phyloP scores from a whole-genome alignment of 2,113 vertebrate species.

The Pogonocichla stellata region DNA sequence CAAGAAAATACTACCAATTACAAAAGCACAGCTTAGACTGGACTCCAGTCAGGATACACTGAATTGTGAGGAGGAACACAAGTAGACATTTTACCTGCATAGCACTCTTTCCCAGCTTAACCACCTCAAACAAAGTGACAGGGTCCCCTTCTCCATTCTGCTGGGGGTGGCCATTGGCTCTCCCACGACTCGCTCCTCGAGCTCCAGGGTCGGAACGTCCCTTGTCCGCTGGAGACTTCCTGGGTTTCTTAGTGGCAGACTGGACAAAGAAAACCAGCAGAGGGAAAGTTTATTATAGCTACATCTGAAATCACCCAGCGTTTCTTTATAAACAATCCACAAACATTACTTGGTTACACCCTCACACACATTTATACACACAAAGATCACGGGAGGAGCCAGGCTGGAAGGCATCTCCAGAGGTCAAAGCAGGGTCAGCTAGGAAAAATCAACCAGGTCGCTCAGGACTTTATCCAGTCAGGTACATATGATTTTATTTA shows the following conservation, averaged over 20 bases:
- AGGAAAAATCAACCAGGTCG: not conserved
- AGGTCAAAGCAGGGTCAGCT: not conserved
- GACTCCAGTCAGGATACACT: not conserved
- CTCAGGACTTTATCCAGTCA: not conserved
- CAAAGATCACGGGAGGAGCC: not conserved
- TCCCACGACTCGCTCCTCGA: constrained; percentile 79
- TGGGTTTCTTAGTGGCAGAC: constrained; percentile 90
- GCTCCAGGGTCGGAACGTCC: constrained; percentile 74
- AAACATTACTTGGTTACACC: not conserved
- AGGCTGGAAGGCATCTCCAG: not conserved
- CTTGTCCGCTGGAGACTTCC: constrained; percentile 88
- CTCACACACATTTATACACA: not conserved
- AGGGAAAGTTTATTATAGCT: constrained; percentile 23
- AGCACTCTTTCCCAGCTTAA: constrained; percentile 94
- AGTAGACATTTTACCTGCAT: constrained; percentile 85
- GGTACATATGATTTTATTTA: not conserved
- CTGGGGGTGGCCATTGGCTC: constrained; percentile 91
- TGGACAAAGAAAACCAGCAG: constrained; percentile 68
- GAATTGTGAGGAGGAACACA: not conserved
- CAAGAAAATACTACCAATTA: not conserved
- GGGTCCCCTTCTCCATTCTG: constrained; percentile 93
- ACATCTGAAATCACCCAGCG: not conserved
- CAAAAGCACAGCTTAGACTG: not conserved
- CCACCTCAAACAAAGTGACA: constrained; percentile 93
- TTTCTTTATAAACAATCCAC: not conserved